phyloP scores from a whole-genome alignment of 1,140 invertebrate species.

The Rhyzopertha dominica region DNA sequence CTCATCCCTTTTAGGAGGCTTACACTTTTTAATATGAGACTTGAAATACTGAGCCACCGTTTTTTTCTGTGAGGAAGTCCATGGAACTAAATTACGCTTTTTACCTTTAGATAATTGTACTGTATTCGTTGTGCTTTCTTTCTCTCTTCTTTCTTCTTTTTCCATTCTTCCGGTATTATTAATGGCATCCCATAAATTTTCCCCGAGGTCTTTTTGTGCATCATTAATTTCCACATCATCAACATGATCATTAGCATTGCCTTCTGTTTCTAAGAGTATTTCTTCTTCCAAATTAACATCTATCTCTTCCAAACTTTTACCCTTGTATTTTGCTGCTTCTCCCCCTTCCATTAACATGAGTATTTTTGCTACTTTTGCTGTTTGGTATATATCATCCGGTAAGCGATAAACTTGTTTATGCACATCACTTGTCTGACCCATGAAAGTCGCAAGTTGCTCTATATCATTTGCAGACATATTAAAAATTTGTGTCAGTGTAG shows the following conservation, averaged over 20 bases:
- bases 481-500: conserved; percentile 15
- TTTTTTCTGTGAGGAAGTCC: conserved; percentile 12
- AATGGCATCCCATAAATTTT: background rate
- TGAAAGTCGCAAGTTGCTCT: conserved; percentile 13
- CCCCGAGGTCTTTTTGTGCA: background rate
- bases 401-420: conserved; percentile 25
- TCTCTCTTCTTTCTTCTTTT: conserved; percentile 6
- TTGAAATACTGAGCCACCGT: conserved; percentile 6
- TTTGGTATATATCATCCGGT: conserved; percentile 35
- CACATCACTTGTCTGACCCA: conserved; percentile 44
- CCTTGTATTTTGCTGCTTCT: conserved; percentile 30
- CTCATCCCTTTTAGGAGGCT: conserved; percentile 9
- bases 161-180: conserved; percentile 1
- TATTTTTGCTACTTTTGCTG: conserved; percentile 39
- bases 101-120: too few relatives aligned
- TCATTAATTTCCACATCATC: background rate
- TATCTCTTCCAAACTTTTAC: conserved; percentile 39
- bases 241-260: conserved; percentile 1
- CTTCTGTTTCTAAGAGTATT: conserved; percentile 11
- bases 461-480: conserved; percentile 14
- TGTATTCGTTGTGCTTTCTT: too few relatives aligned
- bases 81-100: conserved; percentile 9
- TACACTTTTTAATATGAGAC: conserved; percentile 6
- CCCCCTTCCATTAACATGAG: conserved; percentile 41
- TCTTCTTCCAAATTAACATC: conserved; percentile 35